Conservation (phyloP, 2,797 vertebrate species). For the Iguana delicatissima region DNA sequence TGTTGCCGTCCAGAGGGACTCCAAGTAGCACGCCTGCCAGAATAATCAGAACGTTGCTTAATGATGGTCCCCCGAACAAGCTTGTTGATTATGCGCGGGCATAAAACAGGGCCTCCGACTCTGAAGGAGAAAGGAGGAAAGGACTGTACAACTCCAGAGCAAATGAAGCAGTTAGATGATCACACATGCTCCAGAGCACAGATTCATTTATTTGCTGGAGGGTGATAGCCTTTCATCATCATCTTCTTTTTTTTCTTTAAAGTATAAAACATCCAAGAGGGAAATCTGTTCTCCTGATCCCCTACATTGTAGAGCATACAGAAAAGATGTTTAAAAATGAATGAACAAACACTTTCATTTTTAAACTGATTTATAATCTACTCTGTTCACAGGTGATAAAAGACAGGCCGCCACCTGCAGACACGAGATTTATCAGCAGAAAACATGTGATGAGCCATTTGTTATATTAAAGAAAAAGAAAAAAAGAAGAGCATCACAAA, state of each 20-base stretch:
- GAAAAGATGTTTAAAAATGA: neutral
- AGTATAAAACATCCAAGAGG: neutral
- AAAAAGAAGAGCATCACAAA: neutral
- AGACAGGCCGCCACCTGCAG: neutral
- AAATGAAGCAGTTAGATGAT: constrained; percentile 37
- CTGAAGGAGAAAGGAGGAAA: neutral
- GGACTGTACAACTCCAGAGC: neutral
- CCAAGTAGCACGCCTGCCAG: constrained; percentile 70
- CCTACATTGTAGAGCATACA: neutral
- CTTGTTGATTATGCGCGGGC: constrained; percentile 62
- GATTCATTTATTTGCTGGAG: neutral
- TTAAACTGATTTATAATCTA: neutral
- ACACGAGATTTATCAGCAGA: neutral
- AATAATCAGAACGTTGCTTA: constrained; percentile 78
- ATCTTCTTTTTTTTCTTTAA: neutral
- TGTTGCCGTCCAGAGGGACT: constrained; percentile 76
- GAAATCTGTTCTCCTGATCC: neutral
- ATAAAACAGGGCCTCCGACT: constrained; percentile 55
- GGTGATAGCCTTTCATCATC: neutral
- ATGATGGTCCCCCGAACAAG: constrained; percentile 72
- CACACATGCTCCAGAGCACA: neutral
- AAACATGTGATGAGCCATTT: neutral
- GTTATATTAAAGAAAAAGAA: neutral
- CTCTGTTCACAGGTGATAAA: neutral
- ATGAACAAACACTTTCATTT: neutral